phyloP scores from a whole-genome alignment of 1,140 invertebrate species.

The Drosophila ananassae region DNA sequence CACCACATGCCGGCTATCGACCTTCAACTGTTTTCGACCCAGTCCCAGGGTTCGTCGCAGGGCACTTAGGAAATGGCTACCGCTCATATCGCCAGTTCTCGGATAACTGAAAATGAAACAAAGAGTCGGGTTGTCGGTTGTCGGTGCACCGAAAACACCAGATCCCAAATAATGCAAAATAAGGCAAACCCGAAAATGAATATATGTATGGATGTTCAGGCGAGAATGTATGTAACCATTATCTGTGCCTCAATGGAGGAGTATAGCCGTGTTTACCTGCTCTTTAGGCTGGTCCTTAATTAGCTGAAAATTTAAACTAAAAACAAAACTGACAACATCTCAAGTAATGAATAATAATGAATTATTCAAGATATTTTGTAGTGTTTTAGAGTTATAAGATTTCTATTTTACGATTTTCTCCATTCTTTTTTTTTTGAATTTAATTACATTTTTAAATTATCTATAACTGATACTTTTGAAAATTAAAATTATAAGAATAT shows the following conservation, averaged over 20 bases:
- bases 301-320: background rate
- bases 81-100: constrained; percentile 54
- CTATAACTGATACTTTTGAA: too few relatives aligned
- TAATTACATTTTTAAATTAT: too few relatives aligned
- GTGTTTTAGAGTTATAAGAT: too few relatives aligned
- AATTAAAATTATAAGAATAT: background rate
- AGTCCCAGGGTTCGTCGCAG: constrained; percentile 54
- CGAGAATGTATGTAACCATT: constrained; percentile 34
- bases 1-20: constrained; percentile 85
- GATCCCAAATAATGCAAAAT: constrained; percentile 44
- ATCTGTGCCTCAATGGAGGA: constrained; percentile 37
- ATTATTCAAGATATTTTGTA: too few relatives aligned
- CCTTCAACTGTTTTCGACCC: constrained; percentile 51
- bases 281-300: constrained; percentile 49
- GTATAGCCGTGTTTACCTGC: constrained; percentile 52
- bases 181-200: constrained; percentile 64
- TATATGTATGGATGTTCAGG: constrained; percentile 36
- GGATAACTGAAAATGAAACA: constrained; percentile 65
- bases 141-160: constrained; percentile 12
- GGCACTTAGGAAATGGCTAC: constrained; percentile 54
- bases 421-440: too few relatives aligned
- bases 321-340: too few relatives aligned
- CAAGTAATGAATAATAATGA: too few relatives aligned
- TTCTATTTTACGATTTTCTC: too few relatives aligned
- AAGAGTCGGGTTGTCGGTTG: constrained; percentile 18